Conservation (phyloP, 92 coral and sea anemone species). For the Palythoa grandis region DNA sequence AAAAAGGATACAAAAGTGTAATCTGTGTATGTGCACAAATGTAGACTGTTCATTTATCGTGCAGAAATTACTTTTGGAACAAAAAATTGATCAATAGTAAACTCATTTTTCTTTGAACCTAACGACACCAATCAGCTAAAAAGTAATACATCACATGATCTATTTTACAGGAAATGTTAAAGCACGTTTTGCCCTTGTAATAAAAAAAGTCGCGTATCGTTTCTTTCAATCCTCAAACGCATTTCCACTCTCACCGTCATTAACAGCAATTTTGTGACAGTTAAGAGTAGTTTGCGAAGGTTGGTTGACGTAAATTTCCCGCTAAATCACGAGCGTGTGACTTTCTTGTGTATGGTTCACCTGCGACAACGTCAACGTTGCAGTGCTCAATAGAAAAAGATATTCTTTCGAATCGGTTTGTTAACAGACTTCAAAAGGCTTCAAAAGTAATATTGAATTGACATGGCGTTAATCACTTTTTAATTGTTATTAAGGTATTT, state of each 20-base stretch:
- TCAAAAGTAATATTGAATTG: conserved; percentile 84
- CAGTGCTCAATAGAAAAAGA: conserved; percentile 41
- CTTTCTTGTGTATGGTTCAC: conserved; percentile 67
- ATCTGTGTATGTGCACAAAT: neutral
- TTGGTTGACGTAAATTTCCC: conserved; percentile 36
- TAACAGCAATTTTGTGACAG: conserved; percentile 12
- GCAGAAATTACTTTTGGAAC: neutral
- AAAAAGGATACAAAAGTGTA: neutral
- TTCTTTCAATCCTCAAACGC: conserved; percentile 7
- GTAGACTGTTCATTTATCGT: conserved; percentile 11
- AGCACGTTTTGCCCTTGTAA: neutral
- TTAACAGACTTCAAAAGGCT: conserved; percentile 79
- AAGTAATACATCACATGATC: conserved; percentile 3
- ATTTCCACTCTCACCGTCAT: conserved; percentile 30
- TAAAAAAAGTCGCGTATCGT: neutral
- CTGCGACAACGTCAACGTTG: conserved; percentile 48
- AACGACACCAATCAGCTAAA: neutral
- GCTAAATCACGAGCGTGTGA: conserved; percentile 61
- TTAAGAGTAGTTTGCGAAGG: conserved; percentile 4
- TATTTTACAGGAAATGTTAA: conserved; percentile 7
- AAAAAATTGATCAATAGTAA: neutral
- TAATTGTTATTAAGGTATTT: conserved; percentile 79
- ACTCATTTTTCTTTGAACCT: neutral
- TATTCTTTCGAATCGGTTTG: conserved; percentile 60
- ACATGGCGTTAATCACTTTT: conserved; percentile 80